A percentile compares a stretch with the other conserved stretches of the same genome.
phyloP scores from a whole-genome alignment of 2,113 vertebrate species.

The Dissostichus mawsoni region DNA sequence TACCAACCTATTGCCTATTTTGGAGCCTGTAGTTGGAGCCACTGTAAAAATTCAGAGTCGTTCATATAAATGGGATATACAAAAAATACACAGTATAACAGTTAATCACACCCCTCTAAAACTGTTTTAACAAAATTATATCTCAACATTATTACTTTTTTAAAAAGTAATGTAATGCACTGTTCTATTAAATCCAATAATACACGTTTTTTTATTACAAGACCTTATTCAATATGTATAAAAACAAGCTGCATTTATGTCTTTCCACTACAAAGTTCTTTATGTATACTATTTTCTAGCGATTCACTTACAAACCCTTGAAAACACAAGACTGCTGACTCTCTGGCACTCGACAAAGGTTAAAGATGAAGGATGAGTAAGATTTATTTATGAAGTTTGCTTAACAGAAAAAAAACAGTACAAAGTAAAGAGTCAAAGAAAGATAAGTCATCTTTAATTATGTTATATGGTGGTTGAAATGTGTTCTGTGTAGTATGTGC shows the following conservation, averaged over 20 bases:
- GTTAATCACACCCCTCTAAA: not conserved
- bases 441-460: slow-evolving; percentile 25
- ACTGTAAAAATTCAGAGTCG: not conserved
- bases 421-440: slow-evolving; percentile 13
- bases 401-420: slow-evolving; percentile 23
- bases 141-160: not conserved
- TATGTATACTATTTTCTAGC: not conserved
- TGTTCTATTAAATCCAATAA: not conserved
- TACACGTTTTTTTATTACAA: too few relatives aligned
- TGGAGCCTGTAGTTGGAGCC: not conserved
- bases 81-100: not conserved
- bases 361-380: not conserved
- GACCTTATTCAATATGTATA: not conserved
- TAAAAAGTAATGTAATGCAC: not conserved
- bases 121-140: not conserved
- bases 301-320: not conserved
- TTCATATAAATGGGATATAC: not conserved
- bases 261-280: not conserved
- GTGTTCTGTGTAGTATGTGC: slow-evolving; percentile 6
- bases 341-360: not conserved
- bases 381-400: not conserved
- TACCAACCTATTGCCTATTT: not conserved
- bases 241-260: not conserved
- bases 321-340: not conserved
- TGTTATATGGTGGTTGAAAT: slow-evolving; percentile 2